phyloP scores from a whole-genome alignment of 2,797 vertebrate species.

The Clarias laeviceps region DNA sequence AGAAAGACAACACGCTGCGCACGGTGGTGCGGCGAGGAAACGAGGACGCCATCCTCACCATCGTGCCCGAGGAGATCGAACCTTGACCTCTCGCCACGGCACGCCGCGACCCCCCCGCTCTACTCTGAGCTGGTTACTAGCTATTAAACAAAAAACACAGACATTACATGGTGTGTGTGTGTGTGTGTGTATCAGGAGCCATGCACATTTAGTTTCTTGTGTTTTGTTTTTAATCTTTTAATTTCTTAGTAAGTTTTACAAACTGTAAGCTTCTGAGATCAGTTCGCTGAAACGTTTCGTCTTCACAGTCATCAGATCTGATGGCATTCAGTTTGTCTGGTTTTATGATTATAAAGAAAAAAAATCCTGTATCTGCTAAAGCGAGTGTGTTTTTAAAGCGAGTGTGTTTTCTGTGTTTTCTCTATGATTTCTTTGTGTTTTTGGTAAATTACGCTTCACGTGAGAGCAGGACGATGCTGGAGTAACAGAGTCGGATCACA shows the following conservation, averaged over 20 bases:
- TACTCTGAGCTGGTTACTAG: conserved; percentile 75
- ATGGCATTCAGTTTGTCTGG: not conserved
- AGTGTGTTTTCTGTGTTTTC: not conserved
- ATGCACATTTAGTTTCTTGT: conserved; percentile 54
- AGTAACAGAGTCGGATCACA: not conserved
- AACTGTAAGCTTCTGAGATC: not conserved
- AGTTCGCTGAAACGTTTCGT: not conserved
- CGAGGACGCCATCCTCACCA: conserved; percentile 87
- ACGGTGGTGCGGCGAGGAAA: conserved; percentile 91
- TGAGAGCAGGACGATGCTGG: not conserved
- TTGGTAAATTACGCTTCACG: not conserved
- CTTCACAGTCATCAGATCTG: not conserved
- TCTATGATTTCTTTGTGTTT: not conserved
- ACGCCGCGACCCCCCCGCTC: conserved; percentile 7
- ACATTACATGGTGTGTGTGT: conserved; percentile 39
- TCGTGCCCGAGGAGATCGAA: conserved; percentile 88
- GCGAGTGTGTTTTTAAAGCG: not conserved
- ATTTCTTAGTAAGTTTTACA: not conserved
- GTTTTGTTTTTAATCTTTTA: not conserved
- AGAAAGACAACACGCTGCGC: conserved; percentile 79
- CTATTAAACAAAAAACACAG: conserved; percentile 41
- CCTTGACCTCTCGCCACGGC: conserved; percentile 76
- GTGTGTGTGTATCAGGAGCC: conserved; percentile 52
- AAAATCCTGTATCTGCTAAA: not conserved
- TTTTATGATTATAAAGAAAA: not conserved